Base-by-base conservation (phyloP, 1,140 invertebrate species). In the Formica exsecta region DNA sequence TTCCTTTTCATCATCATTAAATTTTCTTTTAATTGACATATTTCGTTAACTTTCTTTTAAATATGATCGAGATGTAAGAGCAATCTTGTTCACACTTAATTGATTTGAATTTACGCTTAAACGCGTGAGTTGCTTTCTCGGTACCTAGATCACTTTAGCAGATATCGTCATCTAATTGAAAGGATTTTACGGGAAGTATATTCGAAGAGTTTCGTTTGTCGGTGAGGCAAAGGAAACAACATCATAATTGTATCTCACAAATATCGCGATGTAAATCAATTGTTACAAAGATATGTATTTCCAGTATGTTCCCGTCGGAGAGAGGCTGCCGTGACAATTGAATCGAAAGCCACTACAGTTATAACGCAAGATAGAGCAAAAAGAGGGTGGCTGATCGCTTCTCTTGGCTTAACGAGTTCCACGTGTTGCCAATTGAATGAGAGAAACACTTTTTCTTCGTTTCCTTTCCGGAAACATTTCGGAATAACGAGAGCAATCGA, bases 331-430 rank as follows among this genome's bases (percentile, higher is more conserved):
- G 16, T 22, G 75, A 44, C 6, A n/a, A 2, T 3, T 25, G 38
- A 77, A 48, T 8, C 59, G 54, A 44, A 59, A 44, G 25, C 7
- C 22, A 75, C 54, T 25, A 4, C 16, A 38, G 5, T 76, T 76
- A 64, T 44, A 4, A 22, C 13, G 16, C 36, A 36, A n/a, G 16
- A 25, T n/a, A 36, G 4, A 32, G 9, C 25, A 29, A 16, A 13
- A 62, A 70, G 16, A 64, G 29, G 8, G 25, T 48, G n/a, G 19
- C 19, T 48, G 64, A 65, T 62, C 51, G 44, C 25, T 59, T 59
- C 65, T 76, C 75, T 76, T 54, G 19, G 51, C 70, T 81, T 90
- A 89, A 89, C 87, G 65, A 90, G 77, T 77, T 84, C 38, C 87
- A 89, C 87, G 77, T 83, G 86, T 79, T 80, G 32, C 51, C 73